Percentiles rank a stretch among this genome's conserved stretches.
Evolutionary conservation across 2,113 vertebrate species (phyloP).

Genomic region (Nycticryphes semicollaris): DNA sequence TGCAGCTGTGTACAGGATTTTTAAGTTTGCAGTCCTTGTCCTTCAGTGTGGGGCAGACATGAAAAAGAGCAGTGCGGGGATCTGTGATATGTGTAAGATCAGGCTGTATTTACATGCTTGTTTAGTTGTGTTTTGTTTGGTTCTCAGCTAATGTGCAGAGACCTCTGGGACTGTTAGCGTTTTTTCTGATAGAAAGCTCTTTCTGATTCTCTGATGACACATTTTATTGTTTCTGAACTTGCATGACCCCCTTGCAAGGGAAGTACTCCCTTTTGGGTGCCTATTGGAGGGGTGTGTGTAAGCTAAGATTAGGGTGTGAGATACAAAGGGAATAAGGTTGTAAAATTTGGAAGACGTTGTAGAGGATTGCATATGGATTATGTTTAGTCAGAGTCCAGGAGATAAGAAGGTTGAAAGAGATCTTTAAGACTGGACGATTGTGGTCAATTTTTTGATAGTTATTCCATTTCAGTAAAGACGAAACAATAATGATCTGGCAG

Average conservation of each 20-base stretch:
- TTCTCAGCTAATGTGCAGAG: neutral
- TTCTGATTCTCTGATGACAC: neutral
- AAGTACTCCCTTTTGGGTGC: rapidly evolving
- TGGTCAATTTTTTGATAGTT: neutral
- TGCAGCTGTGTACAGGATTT: neutral
- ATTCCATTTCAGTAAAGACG: neutral
- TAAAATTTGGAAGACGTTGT: neutral
- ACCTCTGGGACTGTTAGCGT: neutral
- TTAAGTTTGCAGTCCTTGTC: neutral
- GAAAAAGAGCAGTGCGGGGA: neutral
- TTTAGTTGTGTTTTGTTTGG: rapidly evolving
- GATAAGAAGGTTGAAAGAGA: neutral
- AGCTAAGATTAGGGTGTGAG: neutral
- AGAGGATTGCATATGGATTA: neutral
- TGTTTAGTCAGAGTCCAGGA: neutral
- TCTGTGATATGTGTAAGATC: neutral
- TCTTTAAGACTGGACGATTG: neutral
- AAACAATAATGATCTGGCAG: neutral
- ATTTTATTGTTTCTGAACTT: neutral
- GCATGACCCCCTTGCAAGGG: neutral
- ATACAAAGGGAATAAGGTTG: neutral
- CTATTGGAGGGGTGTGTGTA: too few species aligned
- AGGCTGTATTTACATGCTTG: neutral
- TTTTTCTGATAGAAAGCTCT: neutral
- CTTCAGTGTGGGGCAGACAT: neutral